Conservation (phyloP, 2,797 vertebrate genomes). For the Mormyrus hasselquistii region DNA sequence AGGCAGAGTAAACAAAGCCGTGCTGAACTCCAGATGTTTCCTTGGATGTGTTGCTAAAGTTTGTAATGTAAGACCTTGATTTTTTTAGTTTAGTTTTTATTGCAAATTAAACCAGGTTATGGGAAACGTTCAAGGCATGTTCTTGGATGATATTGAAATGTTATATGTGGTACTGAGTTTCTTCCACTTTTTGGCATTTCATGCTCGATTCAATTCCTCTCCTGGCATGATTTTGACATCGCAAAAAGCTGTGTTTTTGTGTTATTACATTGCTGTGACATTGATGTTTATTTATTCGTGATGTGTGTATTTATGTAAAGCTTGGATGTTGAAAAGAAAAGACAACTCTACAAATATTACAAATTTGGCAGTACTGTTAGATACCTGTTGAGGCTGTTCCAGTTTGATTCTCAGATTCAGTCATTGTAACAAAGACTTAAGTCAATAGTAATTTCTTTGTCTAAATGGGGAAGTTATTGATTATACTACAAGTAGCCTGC, state of each 20-base stretch:
- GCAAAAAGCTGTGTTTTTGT: not conserved
- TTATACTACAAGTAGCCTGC: not conserved
- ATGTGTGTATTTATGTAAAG: not conserved
- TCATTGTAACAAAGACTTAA: not conserved
- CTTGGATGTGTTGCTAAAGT: not conserved
- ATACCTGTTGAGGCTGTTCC: not conserved
- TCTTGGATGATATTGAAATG: not conserved
- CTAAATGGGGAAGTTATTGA: not conserved
- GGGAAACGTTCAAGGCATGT: not conserved
- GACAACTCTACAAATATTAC: not conserved
- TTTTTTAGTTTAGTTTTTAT: slow-evolving; percentile 11
- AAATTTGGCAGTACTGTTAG: not conserved
- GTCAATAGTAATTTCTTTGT: not conserved
- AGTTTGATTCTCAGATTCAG: not conserved
- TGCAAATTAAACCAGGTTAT: slow-evolving; percentile 12
- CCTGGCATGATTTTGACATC: not conserved
- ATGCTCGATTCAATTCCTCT: not conserved
- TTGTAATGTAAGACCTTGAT: slow-evolving; percentile 11
- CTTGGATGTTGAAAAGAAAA: not conserved
- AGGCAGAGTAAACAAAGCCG: slow-evolving; percentile 5
- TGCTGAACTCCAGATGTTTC: slow-evolving; percentile 12
- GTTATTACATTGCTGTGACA: not conserved
- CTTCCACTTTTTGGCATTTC: not conserved
- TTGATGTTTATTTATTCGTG: not conserved
- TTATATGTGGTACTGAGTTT: not conserved